phyloP scores from a whole-genome alignment of 2,888 invertebrate genomes.

The Ectropis crepuscularia region DNA sequence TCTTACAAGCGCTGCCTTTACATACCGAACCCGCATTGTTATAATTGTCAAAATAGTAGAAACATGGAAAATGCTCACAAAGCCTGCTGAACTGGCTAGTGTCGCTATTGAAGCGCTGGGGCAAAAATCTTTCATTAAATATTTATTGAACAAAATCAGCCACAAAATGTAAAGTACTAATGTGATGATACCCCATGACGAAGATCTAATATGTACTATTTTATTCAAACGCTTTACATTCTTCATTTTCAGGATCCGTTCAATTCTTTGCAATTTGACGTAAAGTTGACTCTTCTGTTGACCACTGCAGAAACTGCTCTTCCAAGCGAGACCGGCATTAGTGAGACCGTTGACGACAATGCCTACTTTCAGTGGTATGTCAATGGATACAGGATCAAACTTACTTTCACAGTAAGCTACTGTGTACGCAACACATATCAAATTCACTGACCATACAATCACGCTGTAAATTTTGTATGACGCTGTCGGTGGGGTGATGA shows the following conservation, averaged over 20 bases:
- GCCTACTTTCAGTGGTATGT: constrained; percentile 52
- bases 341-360: constrained; percentile 46
- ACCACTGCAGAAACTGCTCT: constrained; percentile 46
- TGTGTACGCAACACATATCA: constrained; percentile 42
- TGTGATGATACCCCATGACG: constrained; percentile 14
- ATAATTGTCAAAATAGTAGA: constrained; percentile 52
- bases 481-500: constrained; percentile 53
- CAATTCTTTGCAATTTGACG: constrained; percentile 67
- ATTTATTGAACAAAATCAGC: constrained; percentile 44
- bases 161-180: constrained; percentile 35
- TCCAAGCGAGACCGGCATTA: constrained; percentile 47
- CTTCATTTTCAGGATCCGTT: constrained; percentile 54
- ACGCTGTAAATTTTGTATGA: constrained; percentile 52
- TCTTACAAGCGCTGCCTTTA: constrained; percentile 51
- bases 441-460: constrained; percentile 50
- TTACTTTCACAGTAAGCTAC: constrained; percentile 44
- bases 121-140: constrained; percentile 47
- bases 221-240: constrained; percentile 48
- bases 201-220: constrained; percentile 36
- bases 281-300: constrained; percentile 54
- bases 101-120: constrained; percentile 42
- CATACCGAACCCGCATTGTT: constrained; percentile 49
- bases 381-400: constrained; percentile 43
- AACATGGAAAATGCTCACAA: constrained; percentile 50
- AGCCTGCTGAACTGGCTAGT: constrained; percentile 44